Evolutionary conservation across 2,113 vertebrate genomes (phyloP).

Genomic region (Notarius quadriscutis): DNA sequence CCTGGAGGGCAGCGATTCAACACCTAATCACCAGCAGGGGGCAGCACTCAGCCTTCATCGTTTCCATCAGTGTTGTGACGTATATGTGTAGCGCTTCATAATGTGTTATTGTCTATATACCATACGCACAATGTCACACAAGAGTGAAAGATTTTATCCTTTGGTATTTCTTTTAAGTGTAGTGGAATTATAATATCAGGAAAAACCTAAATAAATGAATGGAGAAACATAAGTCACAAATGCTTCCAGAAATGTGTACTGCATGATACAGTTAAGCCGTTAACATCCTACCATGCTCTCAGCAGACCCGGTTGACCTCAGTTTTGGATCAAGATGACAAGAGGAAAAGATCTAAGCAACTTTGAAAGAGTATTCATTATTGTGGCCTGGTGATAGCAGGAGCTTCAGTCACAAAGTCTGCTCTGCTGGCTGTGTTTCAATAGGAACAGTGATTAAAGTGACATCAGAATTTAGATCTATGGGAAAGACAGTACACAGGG

Average conservation of each 20-base stretch:
- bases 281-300: not conserved
- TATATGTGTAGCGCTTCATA: not conserved
- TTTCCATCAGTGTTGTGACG: not conserved
- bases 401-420: not conserved
- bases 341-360: not conserved
- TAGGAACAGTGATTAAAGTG: not conserved
- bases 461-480: not conserved
- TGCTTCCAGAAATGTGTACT: not conserved
- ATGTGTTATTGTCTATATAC: not conserved
- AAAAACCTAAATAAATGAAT: not conserved
- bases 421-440: not conserved
- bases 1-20: slow-evolving; percentile 83
- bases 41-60: not conserved
- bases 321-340: not conserved
- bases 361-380: not conserved
- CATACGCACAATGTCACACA: not conserved
- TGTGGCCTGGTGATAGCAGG: not conserved
- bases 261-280: not conserved
- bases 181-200: too few species aligned
- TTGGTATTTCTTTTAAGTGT: not conserved
- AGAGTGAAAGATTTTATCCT: not conserved
- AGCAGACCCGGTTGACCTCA: not conserved
- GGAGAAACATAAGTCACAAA: not conserved
- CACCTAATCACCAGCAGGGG: slow-evolving; percentile 47
- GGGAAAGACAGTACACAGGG: not conserved